Evolutionary conservation across 2,113 vertebrate genomes (phyloP).

Genomic region (Rhegmatorhina hoffmannsi): DNA sequence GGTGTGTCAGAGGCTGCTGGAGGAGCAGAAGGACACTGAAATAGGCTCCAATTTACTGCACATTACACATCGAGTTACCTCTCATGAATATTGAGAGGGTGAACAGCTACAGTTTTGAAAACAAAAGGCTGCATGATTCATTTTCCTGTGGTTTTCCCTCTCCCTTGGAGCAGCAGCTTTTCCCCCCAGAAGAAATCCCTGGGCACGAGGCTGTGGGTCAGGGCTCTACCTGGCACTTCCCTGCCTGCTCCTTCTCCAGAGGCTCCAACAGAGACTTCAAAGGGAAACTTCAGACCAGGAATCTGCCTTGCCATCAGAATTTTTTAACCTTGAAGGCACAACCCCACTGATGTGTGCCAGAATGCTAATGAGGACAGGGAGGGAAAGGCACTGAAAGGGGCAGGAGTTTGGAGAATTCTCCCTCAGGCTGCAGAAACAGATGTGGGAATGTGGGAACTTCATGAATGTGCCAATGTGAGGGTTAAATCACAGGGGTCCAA

Average conservation of each 20-base stretch:
- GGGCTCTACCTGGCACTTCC: background rate
- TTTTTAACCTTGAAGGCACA: slow-evolving; percentile 63
- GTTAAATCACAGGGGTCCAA: background rate
- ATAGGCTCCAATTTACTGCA: slow-evolving; percentile 4
- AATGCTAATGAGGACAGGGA: slow-evolving; percentile 27
- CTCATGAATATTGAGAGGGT: background rate
- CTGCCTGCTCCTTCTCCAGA: slow-evolving; percentile 8
- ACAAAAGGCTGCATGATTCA: background rate
- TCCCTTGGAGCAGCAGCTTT: background rate
- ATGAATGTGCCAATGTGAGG: background rate
- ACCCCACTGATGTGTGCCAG: slow-evolving; percentile 9
- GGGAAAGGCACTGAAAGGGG: background rate
- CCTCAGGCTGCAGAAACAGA: background rate
- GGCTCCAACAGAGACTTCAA: slow-evolving; percentile 55
- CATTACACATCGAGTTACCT: background rate
- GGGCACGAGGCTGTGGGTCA: background rate
- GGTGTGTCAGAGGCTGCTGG: background rate
- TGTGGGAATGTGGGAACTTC: background rate
- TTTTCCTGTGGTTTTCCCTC: background rate
- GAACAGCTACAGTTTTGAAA: slow-evolving; percentile 4
- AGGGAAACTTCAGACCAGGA: slow-evolving; percentile 55
- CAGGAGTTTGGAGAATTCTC: background rate
- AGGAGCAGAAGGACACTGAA: slow-evolving; percentile 2
- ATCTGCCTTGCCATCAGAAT: slow-evolving; percentile 41
- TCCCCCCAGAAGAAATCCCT: background rate